Conservation (phyloP, 2,113 vertebrate genomes). For the Hippocampus barbouri region DNA sequence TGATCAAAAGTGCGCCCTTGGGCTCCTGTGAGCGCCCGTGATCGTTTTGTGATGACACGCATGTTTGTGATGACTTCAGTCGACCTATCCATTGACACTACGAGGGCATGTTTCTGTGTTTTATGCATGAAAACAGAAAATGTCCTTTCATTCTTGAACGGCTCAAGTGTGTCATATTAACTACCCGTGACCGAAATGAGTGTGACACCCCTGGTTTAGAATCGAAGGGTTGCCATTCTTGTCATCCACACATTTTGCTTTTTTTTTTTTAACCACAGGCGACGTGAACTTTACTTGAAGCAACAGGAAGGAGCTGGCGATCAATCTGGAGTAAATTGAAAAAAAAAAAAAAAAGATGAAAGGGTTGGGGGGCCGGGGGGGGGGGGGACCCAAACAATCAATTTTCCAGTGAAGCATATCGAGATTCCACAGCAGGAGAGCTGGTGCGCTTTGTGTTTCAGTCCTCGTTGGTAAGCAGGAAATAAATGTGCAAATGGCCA, state of each 20-base stretch:
- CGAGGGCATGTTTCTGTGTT: no score
- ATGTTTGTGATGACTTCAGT: no score
- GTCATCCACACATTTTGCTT: neutral
- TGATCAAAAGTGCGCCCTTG: constrained; percentile 37
- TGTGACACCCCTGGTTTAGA: no score
- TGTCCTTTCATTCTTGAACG: no score
- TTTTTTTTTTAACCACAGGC: constrained; percentile 6
- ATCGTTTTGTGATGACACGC: constrained; percentile 34
- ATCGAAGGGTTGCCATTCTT: neutral
- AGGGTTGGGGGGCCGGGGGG: neutral
- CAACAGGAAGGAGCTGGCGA: constrained; percentile 10
- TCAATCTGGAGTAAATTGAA: constrained; percentile 27
- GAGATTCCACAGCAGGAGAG: constrained; percentile 37
- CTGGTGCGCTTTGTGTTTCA: constrained; percentile 20
- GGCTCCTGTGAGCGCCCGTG: constrained; percentile 38
- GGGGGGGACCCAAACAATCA: constrained; percentile 18
- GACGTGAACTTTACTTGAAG: constrained; percentile 24
- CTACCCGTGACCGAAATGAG: no score
- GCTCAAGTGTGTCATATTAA: no score
- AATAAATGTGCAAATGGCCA: constrained; percentile 29
- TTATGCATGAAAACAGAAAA: no score
- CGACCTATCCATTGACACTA: neutral
- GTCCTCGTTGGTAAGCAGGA: constrained; percentile 34
- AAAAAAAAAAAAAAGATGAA: constrained; percentile 16
- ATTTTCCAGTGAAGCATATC: constrained; percentile 27